Evolutionary conservation across 1,140 invertebrate species (phyloP).

Genomic region (Halyomorpha halys): DNA sequence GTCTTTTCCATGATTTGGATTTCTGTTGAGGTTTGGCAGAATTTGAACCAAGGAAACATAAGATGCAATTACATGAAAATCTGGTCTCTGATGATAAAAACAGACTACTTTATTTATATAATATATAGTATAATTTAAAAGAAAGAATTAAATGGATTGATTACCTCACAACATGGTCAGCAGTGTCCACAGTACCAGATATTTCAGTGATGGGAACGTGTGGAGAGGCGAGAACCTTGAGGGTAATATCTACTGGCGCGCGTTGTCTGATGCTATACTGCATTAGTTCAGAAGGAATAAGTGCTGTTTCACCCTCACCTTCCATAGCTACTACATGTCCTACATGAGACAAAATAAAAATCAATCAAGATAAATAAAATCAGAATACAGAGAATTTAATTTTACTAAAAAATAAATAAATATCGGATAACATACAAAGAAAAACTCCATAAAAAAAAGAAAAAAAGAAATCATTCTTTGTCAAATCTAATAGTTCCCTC

Average conservation of each 20-base stretch:
- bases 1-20: too few species aligned
- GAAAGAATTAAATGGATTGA: not conserved
- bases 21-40: too few species aligned
- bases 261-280: conserved; percentile 52
- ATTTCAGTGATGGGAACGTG: conserved; percentile 40
- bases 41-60: too few species aligned
- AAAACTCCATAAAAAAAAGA: not conserved
- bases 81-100: too few species aligned
- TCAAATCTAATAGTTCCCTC: too few species aligned
- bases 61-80: too few species aligned
- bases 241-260: conserved; percentile 39
- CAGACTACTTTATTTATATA: too few species aligned
- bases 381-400: not conserved
- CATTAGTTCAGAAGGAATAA: conserved; percentile 67
- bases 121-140: too few species aligned
- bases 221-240: conserved; percentile 41
- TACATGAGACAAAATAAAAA: conserved; percentile 32
- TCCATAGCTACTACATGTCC: conserved; percentile 57
- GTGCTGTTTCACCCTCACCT: conserved; percentile 59
- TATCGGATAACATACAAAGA: not conserved
- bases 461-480: too few species aligned
- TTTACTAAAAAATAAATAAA: not conserved
- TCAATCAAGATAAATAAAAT: not conserved
- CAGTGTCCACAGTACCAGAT: conserved; percentile 41
- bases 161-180: conserved; percentile 49